Percentiles rank a stretch among this genome's conserved stretches.
phyloP scores from a whole-genome alignment of 2,113 vertebrate genomes.

The Macrotus californicus region DNA sequence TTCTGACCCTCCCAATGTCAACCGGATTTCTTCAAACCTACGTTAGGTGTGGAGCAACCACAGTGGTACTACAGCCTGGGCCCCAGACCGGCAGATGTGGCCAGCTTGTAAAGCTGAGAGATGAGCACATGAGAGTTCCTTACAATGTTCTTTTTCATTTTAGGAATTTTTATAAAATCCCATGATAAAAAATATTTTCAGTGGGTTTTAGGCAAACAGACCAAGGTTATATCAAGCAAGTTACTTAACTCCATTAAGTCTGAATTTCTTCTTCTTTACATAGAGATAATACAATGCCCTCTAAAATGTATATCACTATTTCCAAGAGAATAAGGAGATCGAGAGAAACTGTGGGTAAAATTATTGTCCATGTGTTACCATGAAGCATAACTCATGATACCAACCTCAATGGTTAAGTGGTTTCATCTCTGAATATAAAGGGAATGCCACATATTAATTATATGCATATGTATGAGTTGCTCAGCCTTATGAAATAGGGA shows the following conservation, averaged over 20 bases:
- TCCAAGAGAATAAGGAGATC: not conserved
- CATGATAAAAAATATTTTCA: constrained; percentile 1
- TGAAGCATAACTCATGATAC: not conserved
- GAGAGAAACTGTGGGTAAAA: not conserved
- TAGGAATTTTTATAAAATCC: not conserved
- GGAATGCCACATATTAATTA: not conserved
- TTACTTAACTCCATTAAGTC: not conserved
- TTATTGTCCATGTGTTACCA: not conserved
- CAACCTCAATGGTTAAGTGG: not conserved
- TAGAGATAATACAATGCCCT: not conserved
- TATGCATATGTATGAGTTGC: not conserved
- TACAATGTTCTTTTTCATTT: not conserved
- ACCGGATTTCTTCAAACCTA: not conserved
- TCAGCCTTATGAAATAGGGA: not conserved
- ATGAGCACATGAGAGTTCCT: not conserved
- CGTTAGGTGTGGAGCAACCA: not conserved
- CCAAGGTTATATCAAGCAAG: not conserved
- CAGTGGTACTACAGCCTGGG: not conserved
- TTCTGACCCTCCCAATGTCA: not conserved
- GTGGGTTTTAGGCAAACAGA: not conserved
- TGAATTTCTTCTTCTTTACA: not conserved
- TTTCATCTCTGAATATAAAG: not conserved
- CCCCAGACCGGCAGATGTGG: not conserved
- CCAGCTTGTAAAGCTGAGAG: not conserved
- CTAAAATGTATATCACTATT: not conserved